Evolutionary conservation across 1,140 invertebrate genomes (phyloP), one percentile per base, ranked within the genome.

Genomic region (Psilanteris sp.): DNA sequence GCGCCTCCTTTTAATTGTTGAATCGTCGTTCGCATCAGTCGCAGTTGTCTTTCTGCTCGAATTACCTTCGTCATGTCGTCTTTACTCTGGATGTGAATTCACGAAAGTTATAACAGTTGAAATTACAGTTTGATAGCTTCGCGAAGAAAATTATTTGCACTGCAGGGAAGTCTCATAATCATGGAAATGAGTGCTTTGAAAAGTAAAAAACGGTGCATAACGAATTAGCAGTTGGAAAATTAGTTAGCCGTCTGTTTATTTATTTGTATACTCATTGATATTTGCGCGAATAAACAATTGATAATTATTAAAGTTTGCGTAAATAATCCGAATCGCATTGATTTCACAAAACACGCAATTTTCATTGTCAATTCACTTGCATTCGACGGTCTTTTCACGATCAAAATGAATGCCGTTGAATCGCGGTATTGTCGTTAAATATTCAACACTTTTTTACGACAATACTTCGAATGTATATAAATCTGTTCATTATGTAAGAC

Each of bases 101-200:
- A 29, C 64, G 43, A 68, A 67, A 68, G 13, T 68, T 68, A 68
- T 50, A 68, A 68, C 26, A 46, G 62, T 55, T 55, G 62, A 46
- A 67, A 67, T 67, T 67, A 55, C 41, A 55, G 48, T 67, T 67
- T 67, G 50, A 67, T 67, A 55, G 50, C 62, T 67, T 67, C 31
- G 14, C 24, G 24, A 22, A 29, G 39, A 67, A 55, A 67, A 67
- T 67, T 67, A 67, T 67, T 55, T 67, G 46, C 44, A 10, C 34
- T 43, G 16, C 20, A 50, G 16, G 7, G 29, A 8, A 44, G 22
- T 61, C 22, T 48, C 55, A 61, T 61, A 61, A 48, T 48, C 31
- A 41, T 62, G 59, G 24, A 62, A 48, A 48, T 62, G 57, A 59
- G 6, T 7, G 39, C 26, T 44, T 15, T 34, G 10, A 20, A 18